Conservation (phyloP, 2,797 vertebrate species). For the Toxotes lorentzi region DNA sequence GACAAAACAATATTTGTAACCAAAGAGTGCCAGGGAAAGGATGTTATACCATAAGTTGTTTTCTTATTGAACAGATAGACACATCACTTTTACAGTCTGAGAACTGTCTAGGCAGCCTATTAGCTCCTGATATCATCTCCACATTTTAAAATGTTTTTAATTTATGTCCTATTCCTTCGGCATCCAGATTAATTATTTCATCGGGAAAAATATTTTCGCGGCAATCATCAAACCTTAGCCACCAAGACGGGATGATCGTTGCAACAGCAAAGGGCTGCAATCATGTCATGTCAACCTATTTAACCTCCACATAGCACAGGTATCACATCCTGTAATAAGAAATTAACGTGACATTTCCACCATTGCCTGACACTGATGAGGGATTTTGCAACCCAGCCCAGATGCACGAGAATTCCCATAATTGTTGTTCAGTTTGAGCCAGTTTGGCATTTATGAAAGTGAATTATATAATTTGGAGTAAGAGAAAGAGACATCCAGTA, state of each 20-base stretch:
- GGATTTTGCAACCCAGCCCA: conserved; percentile 21
- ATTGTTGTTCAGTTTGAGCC: conserved; percentile 3
- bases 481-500: neutral
- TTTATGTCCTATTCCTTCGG: conserved; percentile 4
- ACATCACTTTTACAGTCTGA: conserved; percentile 11
- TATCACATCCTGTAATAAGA: conserved; percentile 49
- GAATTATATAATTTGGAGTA: neutral
- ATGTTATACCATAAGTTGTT: conserved; percentile 5
- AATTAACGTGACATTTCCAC: conserved; percentile 61
- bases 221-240: conserved; percentile 24
- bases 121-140: conserved; percentile 27
- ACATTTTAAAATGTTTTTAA: conserved; percentile 29
- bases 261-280: conserved; percentile 13
- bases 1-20: conserved; percentile 7
- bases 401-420: neutral
- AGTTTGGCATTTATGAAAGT: neutral
- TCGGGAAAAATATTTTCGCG: conserved; percentile 10
- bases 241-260: conserved; percentile 26
- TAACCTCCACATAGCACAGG: conserved; percentile 47
- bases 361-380: conserved; percentile 30
- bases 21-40: conserved; percentile 1
- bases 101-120: conserved; percentile 37
- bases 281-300: conserved; percentile 55
- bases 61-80: conserved; percentile 22
- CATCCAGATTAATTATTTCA: conserved; percentile 36